Percentiles rank a stretch among this genome's conserved stretches.
Conservation (phyloP, 2,113 vertebrate species). For the Thamnaconus septentrionalis region DNA sequence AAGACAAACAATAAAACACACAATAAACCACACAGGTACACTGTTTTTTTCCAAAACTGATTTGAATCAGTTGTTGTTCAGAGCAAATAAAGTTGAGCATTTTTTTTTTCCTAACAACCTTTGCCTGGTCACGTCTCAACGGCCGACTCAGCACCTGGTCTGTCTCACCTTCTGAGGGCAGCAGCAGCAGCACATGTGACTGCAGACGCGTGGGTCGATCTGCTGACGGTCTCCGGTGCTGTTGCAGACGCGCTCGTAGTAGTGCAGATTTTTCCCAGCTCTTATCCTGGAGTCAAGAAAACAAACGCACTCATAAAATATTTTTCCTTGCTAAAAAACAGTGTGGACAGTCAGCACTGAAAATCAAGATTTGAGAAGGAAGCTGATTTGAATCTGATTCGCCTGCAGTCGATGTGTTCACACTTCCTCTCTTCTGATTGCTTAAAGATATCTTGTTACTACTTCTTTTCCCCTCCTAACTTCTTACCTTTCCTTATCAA, state of each 20-base stretch:
- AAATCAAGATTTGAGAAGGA: no score
- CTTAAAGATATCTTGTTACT: no score
- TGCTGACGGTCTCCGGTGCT: conserved; percentile 70
- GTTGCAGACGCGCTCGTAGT: conserved; percentile 78
- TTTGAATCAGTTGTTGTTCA: neutral
- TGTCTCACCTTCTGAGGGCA: conserved; percentile 80
- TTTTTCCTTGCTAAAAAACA: neutral
- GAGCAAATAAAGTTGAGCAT: neutral
- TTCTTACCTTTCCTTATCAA: conserved; percentile 84
- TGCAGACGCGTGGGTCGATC: conserved; percentile 83
- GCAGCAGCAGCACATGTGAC: conserved; percentile 85
- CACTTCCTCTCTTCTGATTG: no score
- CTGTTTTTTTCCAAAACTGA: neutral
- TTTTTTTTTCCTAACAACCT: neutral
- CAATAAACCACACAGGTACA: neutral
- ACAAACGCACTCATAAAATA: neutral
- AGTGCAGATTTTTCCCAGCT: conserved; percentile 85
- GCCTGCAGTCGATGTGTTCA: no score
- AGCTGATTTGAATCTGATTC: no score
- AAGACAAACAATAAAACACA: neutral
- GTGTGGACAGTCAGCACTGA: neutral
- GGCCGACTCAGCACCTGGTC: neutral
- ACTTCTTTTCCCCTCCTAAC: neutral
- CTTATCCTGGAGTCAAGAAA: conserved; percentile 73
- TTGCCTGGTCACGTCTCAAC: no score